Base-by-base conservation (phyloP, 1,140 invertebrate species). In the Drosophila obscura region DNA sequence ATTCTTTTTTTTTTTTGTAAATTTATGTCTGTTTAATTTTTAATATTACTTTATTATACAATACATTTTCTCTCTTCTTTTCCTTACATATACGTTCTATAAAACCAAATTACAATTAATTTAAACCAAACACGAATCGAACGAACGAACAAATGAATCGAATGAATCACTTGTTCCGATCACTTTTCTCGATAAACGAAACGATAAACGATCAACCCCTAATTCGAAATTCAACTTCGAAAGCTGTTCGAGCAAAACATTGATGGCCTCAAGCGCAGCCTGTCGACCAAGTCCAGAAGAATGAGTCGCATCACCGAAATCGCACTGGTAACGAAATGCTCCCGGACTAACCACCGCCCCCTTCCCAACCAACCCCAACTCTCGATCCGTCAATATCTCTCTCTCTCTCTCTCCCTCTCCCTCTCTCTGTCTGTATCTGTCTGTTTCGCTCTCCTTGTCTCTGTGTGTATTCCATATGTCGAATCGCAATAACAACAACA, bases 191-290 rank as follows among this genome's bases (percentile, higher is more conserved):
- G 39, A 73, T 67, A 64, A 45, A 74, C 9, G 45, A 31, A 39
- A 22, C 31, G 31, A 11, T 35, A 35, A 39, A 13, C 35, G 35
- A 39, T 39, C 35, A 39, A 39, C 35, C 9, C 11, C 35, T 13
- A 60, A 49, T 26, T 9, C 6, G 41, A 55, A 66, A 51, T 46
- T 55, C 56, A 35, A 63, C 44, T 78, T 76, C 63, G 39, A 92
- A 94, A 96, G 95, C 93, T 97, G 77, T 97, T 96, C 95, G 96
- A 97, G 94, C 95, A 96, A 94, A 96, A 97, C 92, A 96, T 97
- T 92, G 94, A 94, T 90, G 95, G 96, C 90, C 93, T 96, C 90
- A 96, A 96, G 93, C 94, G 94, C 92, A 95, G 94, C 82, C 93
- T 96, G 69, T 95, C 95, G 65, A 93, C 94, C 87, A 94, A 94